Evolutionary conservation across 2,797 vertebrate species (phyloP), one percentile per base, ranked within the genome.

Genomic region (Eremophila alpestris): DNA sequence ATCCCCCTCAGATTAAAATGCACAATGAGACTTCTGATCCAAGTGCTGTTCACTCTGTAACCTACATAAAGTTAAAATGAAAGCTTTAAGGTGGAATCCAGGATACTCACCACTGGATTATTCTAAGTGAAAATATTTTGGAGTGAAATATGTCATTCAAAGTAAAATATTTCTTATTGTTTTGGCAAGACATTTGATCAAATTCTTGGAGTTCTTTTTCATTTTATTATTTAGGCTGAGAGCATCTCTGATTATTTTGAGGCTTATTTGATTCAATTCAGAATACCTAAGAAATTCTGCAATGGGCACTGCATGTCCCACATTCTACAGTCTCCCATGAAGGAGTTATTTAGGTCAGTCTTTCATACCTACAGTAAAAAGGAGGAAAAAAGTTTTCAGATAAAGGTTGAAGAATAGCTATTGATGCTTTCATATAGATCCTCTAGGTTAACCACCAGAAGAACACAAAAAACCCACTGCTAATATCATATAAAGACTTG

Each of bases 311-410:
- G 70, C 55, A 64, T 67, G 87, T 82, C 89, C 87, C 93, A 95
- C 59, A 94, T 96, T 96, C 63, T 34, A 17, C 70, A 88, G 45
- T 43, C 74, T 88, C 82, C 41, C 56, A 82, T 64, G 67, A 94
- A 96, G 56, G 60, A 87, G 73, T 76, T 96, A 92, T 96, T 91
- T 90, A 96, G 89, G 93, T 93, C 93, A 93, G 40, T 43, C 91
- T 92, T 92, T 94, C 91, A 82, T 87, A 86, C n/a, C 67, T 79
- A 30, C 69, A 63, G 27, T 63, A 76, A 82, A 96, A 79, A 88
- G 34, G n/a, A 88, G 45, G 20, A 65, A 92, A 89, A 85, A 90
- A 56, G 32, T 69, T 94, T 69, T 65, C 87, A 78, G 67, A 32
- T 60, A 96, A 92, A 86, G 29, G 13, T 13, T 81, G 56, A 88